Percentiles rank a stretch among this genome's conserved stretches.
Conservation (phyloP, 2,888 invertebrate species). For the Glomeris marginata region DNA sequence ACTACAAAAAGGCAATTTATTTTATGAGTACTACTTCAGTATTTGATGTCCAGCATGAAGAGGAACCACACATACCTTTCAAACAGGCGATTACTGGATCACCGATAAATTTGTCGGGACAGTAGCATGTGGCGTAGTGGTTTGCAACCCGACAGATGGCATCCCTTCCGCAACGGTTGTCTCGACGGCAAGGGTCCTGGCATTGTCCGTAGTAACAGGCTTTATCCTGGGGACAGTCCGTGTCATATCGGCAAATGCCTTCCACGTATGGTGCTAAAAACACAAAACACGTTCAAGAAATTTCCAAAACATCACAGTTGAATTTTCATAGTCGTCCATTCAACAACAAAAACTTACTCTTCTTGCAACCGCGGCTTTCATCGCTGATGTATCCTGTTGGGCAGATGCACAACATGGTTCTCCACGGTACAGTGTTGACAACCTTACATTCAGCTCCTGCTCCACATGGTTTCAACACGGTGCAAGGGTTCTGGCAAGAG, state of each 20-base stretch:
- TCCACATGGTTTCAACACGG: conserved; percentile 17
- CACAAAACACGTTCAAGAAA: too few species aligned
- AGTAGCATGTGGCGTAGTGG: conserved; percentile 26
- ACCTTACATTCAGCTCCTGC: conserved; percentile 46
- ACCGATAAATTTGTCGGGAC: conserved; percentile 26
- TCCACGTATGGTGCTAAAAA: conserved; percentile 9
- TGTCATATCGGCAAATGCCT: conserved; percentile 14
- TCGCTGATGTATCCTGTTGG: conserved; percentile 17
- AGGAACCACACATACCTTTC: conserved; percentile 7
- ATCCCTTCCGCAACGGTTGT: conserved; percentile 42
- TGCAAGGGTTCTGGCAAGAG: conserved; percentile 54
- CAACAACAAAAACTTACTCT: conserved; percentile 11
- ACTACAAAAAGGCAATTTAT: conserved; percentile 15
- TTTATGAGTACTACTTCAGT: too few species aligned
- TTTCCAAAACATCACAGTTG: too few species aligned
- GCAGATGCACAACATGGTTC: conserved; percentile 68
- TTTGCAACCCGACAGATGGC: conserved; percentile 24
- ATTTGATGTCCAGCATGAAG: background rate
- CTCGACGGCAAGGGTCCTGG: conserved; percentile 16
- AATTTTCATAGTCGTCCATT: background rate
- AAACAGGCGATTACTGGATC: conserved; percentile 26
- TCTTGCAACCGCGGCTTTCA: conserved; percentile 15
- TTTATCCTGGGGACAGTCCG: conserved; percentile 14
- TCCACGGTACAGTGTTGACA: conserved; percentile 64
- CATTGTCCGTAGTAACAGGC: conserved; percentile 17